Evolutionary conservation across 2,113 vertebrate species (phyloP).

Genomic region (Pelecanus crispus): DNA sequence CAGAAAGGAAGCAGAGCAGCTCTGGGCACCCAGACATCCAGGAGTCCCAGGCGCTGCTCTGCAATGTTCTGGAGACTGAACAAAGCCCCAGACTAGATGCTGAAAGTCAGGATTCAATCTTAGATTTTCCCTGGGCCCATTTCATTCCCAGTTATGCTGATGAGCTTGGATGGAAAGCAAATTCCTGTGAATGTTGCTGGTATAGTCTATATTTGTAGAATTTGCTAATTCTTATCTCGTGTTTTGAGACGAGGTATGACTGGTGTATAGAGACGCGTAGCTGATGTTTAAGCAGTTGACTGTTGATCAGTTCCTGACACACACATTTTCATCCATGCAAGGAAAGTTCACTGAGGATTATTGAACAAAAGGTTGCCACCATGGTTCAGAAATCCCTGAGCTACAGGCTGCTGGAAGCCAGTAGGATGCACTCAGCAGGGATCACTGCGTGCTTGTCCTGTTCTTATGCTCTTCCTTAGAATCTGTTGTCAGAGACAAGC

Average conservation of each 20-base stretch:
- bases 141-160: not conserved
- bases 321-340: fast-evolving
- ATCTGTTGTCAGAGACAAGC: not conserved
- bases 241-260: not conserved
- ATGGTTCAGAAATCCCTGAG: not conserved
- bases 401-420: not conserved
- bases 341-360: not conserved
- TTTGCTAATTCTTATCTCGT: not conserved
- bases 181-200: not conserved
- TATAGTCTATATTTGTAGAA: not conserved
- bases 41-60: not conserved
- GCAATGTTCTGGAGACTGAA: not conserved
- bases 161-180: not conserved
- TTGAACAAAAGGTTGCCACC: not conserved
- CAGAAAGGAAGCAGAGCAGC: not conserved
- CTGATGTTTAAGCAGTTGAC: not conserved
- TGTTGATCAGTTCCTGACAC: not conserved
- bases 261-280: not conserved
- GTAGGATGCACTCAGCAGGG: not conserved
- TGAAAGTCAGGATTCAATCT: not conserved
- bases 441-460: not conserved
- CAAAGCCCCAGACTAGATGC: not conserved
- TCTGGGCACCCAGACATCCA: not conserved
- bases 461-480: not conserved
- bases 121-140: not conserved